Evolutionary conservation across 1,140 invertebrate species (phyloP).

Genomic region (Aphis craccivora): DNA sequence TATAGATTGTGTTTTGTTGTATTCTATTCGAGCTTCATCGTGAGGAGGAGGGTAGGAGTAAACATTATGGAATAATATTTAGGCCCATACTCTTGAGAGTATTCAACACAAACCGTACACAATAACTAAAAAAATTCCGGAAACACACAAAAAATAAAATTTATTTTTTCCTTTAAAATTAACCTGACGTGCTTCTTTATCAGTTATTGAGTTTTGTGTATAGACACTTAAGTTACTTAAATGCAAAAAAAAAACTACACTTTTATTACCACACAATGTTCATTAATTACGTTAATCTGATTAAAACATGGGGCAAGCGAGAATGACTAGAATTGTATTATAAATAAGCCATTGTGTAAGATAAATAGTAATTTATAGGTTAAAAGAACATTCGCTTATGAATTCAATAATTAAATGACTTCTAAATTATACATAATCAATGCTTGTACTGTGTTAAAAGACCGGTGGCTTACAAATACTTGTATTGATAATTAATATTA

Average conservation of each 20-base stretch:
- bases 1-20: neutral
- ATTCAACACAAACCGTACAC: neutral
- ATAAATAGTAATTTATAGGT: neutral
- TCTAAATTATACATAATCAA: too few relatives aligned
- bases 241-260: neutral
- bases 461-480: neutral
- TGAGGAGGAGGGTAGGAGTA: too few relatives aligned
- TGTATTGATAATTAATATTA: neutral
- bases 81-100: neutral
- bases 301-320: neutral
- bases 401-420: neutral
- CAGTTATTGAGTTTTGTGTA: neutral
- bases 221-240: neutral
- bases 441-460: neutral
- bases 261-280: neutral
- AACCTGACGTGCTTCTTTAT: neutral
- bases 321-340: neutral
- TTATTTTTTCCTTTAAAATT: neutral
- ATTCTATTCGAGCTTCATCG: neutral
- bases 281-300: neutral
- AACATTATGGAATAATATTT: neutral
- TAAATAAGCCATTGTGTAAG: neutral
- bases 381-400: neutral
- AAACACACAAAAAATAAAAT: neutral
- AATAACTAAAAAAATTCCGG: neutral